phyloP scores from a whole-genome alignment of 1,140 invertebrate species.

The Eumaeus atala region DNA sequence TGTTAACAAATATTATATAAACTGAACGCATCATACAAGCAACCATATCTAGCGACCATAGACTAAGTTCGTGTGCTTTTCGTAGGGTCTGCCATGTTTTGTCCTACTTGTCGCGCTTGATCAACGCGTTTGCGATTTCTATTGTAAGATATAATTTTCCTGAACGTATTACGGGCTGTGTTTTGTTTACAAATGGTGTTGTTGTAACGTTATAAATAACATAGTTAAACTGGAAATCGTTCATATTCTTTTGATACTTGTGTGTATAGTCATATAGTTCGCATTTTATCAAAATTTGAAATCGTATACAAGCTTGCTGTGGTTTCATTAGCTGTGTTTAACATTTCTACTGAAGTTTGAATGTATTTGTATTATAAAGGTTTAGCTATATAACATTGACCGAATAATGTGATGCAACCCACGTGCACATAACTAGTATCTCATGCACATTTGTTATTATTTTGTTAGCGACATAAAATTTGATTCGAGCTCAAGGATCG shows the following conservation, averaged over 20 bases:
- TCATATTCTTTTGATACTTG: slow-evolving; percentile 50
- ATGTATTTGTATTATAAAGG: slow-evolving; percentile 13
- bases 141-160: slow-evolving; percentile 62
- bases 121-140: slow-evolving; percentile 67
- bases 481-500: slow-evolving; percentile 64
- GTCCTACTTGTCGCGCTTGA: slow-evolving; percentile 74
- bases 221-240: slow-evolving; percentile 42
- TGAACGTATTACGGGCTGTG: slow-evolving; percentile 66
- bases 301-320: slow-evolving; percentile 48
- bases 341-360: slow-evolving; percentile 22
- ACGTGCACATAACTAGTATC: slow-evolving; percentile 71
- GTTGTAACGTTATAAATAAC: slow-evolving; percentile 51
- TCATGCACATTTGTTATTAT: slow-evolving; percentile 79
- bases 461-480: slow-evolving; percentile 75
- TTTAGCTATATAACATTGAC: slow-evolving; percentile 28
- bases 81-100: slow-evolving; percentile 73
- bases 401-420: slow-evolving; percentile 59
- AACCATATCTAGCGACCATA: slow-evolving; percentile 51
- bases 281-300: slow-evolving; percentile 63
- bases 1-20: background rate
- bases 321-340: slow-evolving; percentile 13
- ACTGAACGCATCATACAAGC: slow-evolving; percentile 30
- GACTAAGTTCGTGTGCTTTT: slow-evolving; percentile 66
- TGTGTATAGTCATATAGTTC: slow-evolving; percentile 60
- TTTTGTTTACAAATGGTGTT: slow-evolving; percentile 72